These are phyloP conservation scores for Lepidothrix coronata DNA, from an alignment of 2,113 vertebrate genomes.

Conservation along the genomic window DNA sequence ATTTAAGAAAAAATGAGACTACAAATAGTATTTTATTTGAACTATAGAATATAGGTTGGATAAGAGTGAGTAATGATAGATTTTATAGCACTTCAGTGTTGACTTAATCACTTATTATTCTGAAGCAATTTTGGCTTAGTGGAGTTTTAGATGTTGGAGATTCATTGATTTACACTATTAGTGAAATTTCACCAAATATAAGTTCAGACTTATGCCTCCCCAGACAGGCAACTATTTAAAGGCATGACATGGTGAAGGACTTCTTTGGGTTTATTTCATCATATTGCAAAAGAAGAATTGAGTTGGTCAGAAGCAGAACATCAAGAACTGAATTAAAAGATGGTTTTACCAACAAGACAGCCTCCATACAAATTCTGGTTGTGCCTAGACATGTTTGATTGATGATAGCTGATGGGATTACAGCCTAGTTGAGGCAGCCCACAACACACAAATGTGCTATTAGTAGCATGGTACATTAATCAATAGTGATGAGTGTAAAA, in stretches of 20 bases:
- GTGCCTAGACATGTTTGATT: background rate
- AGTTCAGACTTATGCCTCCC: background rate
- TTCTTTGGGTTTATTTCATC: background rate
- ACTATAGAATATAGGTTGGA: background rate
- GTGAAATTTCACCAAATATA: background rate
- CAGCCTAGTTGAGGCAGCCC: background rate
- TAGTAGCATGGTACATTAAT: slow-evolving; percentile 1
- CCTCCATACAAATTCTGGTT: background rate
- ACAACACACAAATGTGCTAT: background rate
- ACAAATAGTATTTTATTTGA: background rate
- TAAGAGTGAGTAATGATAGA: background rate
- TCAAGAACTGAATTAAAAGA: background rate
- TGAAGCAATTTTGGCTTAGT: background rate
- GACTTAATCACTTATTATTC: background rate
- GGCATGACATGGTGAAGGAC: background rate
- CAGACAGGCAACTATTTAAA: background rate
- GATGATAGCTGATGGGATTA: background rate
- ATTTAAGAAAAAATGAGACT: background rate
- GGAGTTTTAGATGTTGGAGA: background rate
- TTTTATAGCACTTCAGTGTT: background rate
- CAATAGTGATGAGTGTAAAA: background rate
- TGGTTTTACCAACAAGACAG: background rate
- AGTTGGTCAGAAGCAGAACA: background rate
- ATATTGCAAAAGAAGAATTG: background rate
- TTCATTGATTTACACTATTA: background rate